These are phyloP conservation scores for Tholera decimalis DNA, from an alignment of 2,888 invertebrate species.

Conservation along the genomic window DNA sequence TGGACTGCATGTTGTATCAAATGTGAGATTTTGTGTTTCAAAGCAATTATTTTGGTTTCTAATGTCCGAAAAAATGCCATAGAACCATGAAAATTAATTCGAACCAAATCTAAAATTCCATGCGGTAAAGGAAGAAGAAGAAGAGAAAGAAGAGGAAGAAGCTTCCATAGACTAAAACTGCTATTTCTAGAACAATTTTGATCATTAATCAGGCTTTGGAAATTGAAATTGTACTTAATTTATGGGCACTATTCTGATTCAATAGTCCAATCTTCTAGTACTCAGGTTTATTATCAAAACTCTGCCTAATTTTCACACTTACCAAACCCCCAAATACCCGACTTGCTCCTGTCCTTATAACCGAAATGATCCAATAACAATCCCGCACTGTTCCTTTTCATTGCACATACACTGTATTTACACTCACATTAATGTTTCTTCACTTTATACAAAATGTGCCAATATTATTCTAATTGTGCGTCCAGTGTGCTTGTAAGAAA, in stretches of 20 bases:
- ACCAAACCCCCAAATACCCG: slow-evolving; percentile 21
- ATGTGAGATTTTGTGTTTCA: too few species aligned
- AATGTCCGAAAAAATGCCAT: too few species aligned
- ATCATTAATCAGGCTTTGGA: neutral
- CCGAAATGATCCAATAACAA: slow-evolving; percentile 51
- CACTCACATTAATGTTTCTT: slow-evolving; percentile 30
- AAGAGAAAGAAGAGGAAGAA: too few species aligned
- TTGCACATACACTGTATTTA: slow-evolving; percentile 57
- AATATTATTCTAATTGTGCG: slow-evolving; percentile 21
- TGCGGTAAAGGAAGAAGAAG: too few species aligned
- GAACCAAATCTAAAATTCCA: too few species aligned
- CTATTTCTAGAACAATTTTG: too few species aligned
- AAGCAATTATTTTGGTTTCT: too few species aligned
- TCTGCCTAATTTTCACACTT: slow-evolving; percentile 23
- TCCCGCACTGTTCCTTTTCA: slow-evolving; percentile 26
- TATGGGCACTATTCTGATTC: neutral
- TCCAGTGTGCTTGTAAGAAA: slow-evolving; percentile 53
- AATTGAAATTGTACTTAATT: slow-evolving; percentile 10
- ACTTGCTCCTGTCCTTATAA: slow-evolving; percentile 35
- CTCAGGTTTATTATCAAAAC: neutral
- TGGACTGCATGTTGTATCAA: too few species aligned
- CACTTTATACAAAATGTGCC: slow-evolving; percentile 52
- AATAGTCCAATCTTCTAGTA: neutral
- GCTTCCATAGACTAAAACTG: too few species aligned
- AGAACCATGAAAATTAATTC: too few species aligned